A percentile compares a stretch with the other conserved stretches of the same genome.
Evolutionary conservation across 2,113 vertebrate species (phyloP).

Genomic region (Notechis scutatus): DNA sequence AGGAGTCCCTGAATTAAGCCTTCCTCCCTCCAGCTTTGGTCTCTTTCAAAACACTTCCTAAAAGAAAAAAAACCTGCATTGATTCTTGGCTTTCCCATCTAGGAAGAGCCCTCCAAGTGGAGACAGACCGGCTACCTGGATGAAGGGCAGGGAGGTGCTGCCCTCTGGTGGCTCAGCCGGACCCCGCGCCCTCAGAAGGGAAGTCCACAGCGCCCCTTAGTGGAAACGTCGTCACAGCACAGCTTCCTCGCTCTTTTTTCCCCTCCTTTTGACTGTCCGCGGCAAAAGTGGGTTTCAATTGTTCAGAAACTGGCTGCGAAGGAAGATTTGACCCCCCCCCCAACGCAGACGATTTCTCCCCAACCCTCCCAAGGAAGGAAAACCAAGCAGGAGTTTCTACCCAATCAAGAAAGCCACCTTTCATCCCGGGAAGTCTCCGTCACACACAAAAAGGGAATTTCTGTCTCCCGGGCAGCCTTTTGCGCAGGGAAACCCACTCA

Average conservation of each 20-base stretch:
- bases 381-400: neutral
- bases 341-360: neutral
- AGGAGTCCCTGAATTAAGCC: neutral
- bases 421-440: fast-evolving
- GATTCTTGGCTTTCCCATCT: neutral
- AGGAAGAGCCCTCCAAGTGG: neutral
- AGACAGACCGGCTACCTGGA: neutral
- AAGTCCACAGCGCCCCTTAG: neutral
- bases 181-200: neutral
- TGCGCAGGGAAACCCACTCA: neutral
- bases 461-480: neutral
- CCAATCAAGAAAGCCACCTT: neutral
- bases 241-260: neutral
- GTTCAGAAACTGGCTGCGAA: neutral
- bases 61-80: neutral
- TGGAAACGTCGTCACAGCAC: neutral
- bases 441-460: neutral
- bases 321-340: neutral
- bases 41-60: neutral
- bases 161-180: neutral
- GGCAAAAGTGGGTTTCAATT: neutral
- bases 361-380: neutral
- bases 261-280: neutral
- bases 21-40: neutral
- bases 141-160: neutral